These are phyloP conservation scores for Eilema griseolum DNA, from an alignment of 2,888 invertebrate genomes.

Conservation along the genomic window DNA sequence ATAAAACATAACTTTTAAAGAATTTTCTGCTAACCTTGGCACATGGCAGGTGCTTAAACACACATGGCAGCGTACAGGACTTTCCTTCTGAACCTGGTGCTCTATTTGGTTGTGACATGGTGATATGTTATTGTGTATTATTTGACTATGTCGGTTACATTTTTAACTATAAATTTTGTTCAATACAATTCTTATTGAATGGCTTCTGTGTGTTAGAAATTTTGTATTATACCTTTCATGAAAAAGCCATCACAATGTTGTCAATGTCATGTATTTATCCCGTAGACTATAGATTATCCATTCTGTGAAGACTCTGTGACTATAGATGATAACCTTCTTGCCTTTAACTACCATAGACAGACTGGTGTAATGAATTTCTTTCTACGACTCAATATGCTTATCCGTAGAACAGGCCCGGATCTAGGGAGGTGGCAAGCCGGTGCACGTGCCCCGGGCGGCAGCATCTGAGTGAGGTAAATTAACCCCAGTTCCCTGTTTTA, in stretches of 20 bases:
- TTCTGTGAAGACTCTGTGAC: too few species aligned
- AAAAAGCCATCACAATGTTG: neutral
- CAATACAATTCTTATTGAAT: too few species aligned
- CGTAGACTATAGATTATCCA: too few species aligned
- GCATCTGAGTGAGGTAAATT: too few species aligned
- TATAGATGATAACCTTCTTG: too few species aligned
- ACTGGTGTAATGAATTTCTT: neutral
- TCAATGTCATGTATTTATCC: neutral
- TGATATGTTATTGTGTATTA: neutral
- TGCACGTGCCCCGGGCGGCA: too few species aligned
- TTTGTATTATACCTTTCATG: neutral
- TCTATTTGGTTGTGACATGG: neutral
- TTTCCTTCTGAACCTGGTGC: neutral
- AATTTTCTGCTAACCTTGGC: slow-evolving; percentile 1
- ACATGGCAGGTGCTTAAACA: slow-evolving; percentile 7
- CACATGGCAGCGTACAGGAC: slow-evolving; percentile 7
- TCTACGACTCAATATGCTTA: neutral
- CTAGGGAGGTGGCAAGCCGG: too few species aligned
- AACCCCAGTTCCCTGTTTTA: too few species aligned
- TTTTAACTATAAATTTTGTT: neutral
- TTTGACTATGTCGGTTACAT: neutral
- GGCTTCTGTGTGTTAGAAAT: too few species aligned
- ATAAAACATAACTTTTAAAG: too few species aligned
- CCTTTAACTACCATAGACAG: too few species aligned
- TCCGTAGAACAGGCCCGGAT: too few species aligned